These are phyloP conservation scores for Pachycephus smyrnensis DNA, from an alignment of 2,888 invertebrate genomes.

Conservation along the genomic window DNA sequence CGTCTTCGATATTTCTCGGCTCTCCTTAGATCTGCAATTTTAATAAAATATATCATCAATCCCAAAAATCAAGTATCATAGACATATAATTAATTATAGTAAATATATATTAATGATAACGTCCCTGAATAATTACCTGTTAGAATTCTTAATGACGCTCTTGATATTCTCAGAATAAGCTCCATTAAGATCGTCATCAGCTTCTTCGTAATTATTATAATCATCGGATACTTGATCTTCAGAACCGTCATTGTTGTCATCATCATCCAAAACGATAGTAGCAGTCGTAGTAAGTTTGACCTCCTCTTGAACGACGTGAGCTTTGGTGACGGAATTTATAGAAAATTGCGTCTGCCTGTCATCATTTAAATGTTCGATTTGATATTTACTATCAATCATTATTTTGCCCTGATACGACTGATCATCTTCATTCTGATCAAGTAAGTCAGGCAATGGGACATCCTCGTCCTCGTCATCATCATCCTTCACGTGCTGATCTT, in stretches of 20 bases:
- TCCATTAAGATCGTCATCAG: constrained; percentile 1
- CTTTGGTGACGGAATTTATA: background rate
- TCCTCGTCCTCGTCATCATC: background rate
- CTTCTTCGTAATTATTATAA: constrained; percentile 11
- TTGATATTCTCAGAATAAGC: constrained; percentile 11
- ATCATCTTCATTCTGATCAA: background rate
- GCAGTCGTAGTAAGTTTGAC: constrained; percentile 23
- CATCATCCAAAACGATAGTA: constrained; percentile 17
- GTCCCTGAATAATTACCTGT: background rate
- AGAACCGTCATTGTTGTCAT: background rate
- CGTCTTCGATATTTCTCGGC: constrained; percentile 1
- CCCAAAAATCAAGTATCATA: background rate
- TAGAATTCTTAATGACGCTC: background rate
- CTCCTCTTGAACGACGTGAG: constrained; percentile 10
- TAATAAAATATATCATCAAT: background rate
- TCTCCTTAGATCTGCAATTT: constrained; percentile 30
- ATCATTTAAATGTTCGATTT: constrained; percentile 12
- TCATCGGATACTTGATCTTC: background rate
- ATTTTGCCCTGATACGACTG: constrained; percentile 2
- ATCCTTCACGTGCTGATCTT: background rate
- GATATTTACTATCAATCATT: constrained; percentile 14
- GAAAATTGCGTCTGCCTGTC: background rate
- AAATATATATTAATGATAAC: background rate
- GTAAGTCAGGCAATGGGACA: background rate
- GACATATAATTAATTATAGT: background rate